Conservation (phyloP, 2,797 vertebrate genomes). For the Scleropages formosus region DNA sequence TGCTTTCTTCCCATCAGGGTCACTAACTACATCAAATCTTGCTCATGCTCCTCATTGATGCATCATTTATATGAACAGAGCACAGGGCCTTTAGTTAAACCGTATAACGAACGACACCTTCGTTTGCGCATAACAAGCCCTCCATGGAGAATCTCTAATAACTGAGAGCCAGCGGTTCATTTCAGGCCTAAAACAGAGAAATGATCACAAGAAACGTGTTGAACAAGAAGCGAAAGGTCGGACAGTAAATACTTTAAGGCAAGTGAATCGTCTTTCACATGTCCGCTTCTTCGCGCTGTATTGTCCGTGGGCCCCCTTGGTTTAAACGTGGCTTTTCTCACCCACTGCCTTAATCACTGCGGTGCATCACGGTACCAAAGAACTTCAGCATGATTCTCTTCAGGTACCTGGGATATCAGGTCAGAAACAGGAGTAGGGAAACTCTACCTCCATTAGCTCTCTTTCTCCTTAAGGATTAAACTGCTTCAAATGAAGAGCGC, state of each 20-base stretch:
- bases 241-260: too few species aligned
- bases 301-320: slow-evolving; percentile 11
- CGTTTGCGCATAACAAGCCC: too few species aligned
- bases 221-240: too few species aligned
- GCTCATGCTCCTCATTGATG: slow-evolving; percentile 39
- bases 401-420: neutral
- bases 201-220: too few species aligned
- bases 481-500: slow-evolving; percentile 5
- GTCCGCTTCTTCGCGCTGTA: slow-evolving; percentile 27
- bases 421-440: slow-evolving; percentile 17
- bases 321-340: slow-evolving; percentile 34
- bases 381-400: slow-evolving; percentile 32
- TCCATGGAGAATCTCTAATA: too few species aligned
- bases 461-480: neutral
- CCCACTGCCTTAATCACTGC: slow-evolving; percentile 31
- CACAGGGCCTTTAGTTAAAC: too few species aligned
- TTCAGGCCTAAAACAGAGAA: too few species aligned
- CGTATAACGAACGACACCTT: too few species aligned
- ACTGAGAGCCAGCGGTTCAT: too few species aligned
- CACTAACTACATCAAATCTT: slow-evolving; percentile 23
- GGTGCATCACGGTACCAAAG: slow-evolving; percentile 40
- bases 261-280: slow-evolving; percentile 8
- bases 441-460: neutral
- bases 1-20: slow-evolving; percentile 38
- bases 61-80: too few species aligned